phyloP scores from a whole-genome alignment of 2,113 vertebrate species.

The Vimba vimba region DNA sequence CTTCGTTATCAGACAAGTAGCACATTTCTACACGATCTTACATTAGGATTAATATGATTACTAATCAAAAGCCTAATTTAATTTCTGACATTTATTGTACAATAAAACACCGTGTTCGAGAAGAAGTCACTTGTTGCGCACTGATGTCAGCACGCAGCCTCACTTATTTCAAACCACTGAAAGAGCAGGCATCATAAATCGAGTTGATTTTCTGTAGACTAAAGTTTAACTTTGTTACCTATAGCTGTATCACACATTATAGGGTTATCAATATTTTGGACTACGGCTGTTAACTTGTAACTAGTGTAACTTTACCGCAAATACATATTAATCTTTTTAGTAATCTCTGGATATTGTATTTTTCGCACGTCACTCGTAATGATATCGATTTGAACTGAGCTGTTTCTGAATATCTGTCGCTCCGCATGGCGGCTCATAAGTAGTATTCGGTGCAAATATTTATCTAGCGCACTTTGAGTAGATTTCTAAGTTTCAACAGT shows the following conservation, averaged over 20 bases:
- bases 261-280: not conserved
- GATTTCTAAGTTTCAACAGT: conserved; percentile 16
- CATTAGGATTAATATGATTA: not conserved
- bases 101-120: not conserved
- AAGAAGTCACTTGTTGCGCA: conserved; percentile 23
- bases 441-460: not conserved
- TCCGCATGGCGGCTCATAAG: not conserved
- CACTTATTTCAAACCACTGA: not conserved
- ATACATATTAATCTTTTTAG: not conserved
- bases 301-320: not conserved
- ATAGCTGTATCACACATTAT: not conserved
- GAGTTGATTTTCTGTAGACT: not conserved
- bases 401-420: not conserved
- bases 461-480: conserved; percentile 33
- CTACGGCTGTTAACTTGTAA: not conserved
- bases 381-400: not conserved
- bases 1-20: not conserved
- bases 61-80: not conserved
- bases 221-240: not conserved
- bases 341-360: too few species aligned
- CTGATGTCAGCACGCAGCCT: not conserved
- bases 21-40: not conserved
- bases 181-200: not conserved
- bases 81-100: not conserved
- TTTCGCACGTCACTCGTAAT: not conserved